These are phyloP conservation scores for Falco berigora DNA, from an alignment of 2,797 vertebrate genomes.

Conservation along the genomic window DNA sequence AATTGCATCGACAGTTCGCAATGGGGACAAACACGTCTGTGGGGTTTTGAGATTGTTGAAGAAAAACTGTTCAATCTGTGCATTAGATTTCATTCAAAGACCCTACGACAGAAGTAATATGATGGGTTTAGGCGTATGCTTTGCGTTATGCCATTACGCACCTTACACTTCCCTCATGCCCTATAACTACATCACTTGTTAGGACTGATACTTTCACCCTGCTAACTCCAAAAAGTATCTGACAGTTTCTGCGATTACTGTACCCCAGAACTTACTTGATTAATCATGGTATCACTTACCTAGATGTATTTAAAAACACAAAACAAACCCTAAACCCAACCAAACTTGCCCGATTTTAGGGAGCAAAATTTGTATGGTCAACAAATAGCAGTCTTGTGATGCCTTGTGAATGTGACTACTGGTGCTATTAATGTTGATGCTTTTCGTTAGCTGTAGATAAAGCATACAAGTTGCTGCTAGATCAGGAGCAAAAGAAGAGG, in stretches of 20 bases:
- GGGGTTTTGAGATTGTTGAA: not conserved
- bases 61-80: not conserved
- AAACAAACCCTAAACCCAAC: not conserved
- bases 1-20: not conserved
- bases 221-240: not conserved
- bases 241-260: not conserved
- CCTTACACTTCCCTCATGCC: not conserved
- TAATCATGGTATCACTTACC: not conserved
- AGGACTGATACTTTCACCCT: not conserved
- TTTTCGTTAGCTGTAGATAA: constrained; percentile 90
- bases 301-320: not conserved
- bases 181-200: not conserved
- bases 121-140: not conserved
- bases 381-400: not conserved
- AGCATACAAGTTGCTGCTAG: constrained; percentile 92
- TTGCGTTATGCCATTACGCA: not conserved
- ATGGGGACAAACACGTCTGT: accelerated
- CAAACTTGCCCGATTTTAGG: not conserved
- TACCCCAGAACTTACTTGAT: not conserved
- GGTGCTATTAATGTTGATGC: constrained; percentile 59
- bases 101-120: not conserved
- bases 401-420: constrained; percentile 43
- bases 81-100: not conserved
- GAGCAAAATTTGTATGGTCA: not conserved
- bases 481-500: constrained; percentile 94